Evolutionary conservation across 2,797 vertebrate genomes (phyloP).

Genomic region (Scolopax rusticola): DNA sequence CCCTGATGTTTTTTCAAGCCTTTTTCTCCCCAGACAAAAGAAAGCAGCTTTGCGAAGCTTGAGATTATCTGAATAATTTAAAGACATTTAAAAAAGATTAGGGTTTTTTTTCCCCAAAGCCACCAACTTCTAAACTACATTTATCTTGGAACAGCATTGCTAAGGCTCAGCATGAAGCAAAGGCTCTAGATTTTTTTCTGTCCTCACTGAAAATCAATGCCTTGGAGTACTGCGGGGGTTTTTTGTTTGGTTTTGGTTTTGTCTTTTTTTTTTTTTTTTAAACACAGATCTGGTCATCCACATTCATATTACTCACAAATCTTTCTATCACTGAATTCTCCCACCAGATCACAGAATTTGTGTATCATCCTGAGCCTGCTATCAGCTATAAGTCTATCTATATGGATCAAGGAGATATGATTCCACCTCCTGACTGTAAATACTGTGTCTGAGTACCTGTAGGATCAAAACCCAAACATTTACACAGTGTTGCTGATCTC

Average conservation of each 20-base stretch:
- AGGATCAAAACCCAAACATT: background rate
- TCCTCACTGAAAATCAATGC: background rate
- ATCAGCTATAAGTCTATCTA: background rate
- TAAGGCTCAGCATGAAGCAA: slow-evolving; percentile 8
- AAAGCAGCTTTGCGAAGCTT: background rate
- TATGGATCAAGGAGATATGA: background rate
- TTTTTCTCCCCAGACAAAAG: background rate
- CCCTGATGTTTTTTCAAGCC: background rate
- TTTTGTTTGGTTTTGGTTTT: too few species aligned
- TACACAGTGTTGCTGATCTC: background rate
- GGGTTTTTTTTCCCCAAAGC: background rate
- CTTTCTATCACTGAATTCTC: background rate
- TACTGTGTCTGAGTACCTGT: background rate
- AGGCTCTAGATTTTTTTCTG: slow-evolving; percentile 2
- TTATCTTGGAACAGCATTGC: slow-evolving; percentile 25
- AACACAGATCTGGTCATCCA: background rate
- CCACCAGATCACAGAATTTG: background rate
- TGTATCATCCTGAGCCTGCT: background rate
- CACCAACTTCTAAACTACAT: background rate
- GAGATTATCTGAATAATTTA: background rate
- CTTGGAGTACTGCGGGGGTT: background rate
- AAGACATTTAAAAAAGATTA: background rate
- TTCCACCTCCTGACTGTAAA: background rate
- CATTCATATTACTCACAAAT: background rate
- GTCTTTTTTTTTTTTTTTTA: background rate